Percentiles rank a stretch among this genome's conserved stretches.
Conservation (phyloP, 2,888 invertebrate species). For the Euplagia quadripunctaria region DNA sequence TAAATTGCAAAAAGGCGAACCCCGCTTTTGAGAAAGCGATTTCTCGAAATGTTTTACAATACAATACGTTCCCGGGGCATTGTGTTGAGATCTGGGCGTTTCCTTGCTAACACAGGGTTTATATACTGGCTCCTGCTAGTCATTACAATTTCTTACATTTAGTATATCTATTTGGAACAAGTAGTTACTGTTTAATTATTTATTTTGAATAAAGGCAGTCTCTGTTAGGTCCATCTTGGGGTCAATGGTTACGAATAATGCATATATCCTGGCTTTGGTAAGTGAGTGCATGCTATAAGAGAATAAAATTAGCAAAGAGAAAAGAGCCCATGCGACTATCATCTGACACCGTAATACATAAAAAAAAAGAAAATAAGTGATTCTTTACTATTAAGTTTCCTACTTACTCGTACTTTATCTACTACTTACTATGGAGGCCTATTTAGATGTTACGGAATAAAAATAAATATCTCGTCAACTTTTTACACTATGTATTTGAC, state of each 20-base stretch:
- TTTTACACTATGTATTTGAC: no score
- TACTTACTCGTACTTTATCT: background rate
- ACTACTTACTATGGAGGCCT: background rate
- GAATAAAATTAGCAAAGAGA: background rate
- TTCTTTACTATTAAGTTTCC: background rate
- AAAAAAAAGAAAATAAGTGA: background rate
- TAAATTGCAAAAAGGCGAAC: constrained; percentile 83
- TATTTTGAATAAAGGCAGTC: background rate
- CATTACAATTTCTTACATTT: constrained; percentile 42
- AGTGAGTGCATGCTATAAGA: background rate
- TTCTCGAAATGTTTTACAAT: constrained; percentile 82
- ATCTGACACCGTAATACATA: background rate
- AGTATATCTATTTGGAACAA: constrained; percentile 38
- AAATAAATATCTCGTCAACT: no score
- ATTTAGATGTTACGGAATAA: no score
- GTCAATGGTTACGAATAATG: no score
- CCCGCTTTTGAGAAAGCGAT: constrained; percentile 80
- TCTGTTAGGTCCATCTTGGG: background rate
- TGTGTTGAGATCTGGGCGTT: constrained; percentile 76
- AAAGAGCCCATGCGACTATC: background rate
- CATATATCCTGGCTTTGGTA: background rate
- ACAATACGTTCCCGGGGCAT: constrained; percentile 78
- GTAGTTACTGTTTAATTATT: background rate
- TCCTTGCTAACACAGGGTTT: constrained; percentile 70
- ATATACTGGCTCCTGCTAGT: constrained; percentile 58